phyloP scores from a whole-genome alignment of 2,888 invertebrate species.

The Eupelmus urozonus region DNA sequence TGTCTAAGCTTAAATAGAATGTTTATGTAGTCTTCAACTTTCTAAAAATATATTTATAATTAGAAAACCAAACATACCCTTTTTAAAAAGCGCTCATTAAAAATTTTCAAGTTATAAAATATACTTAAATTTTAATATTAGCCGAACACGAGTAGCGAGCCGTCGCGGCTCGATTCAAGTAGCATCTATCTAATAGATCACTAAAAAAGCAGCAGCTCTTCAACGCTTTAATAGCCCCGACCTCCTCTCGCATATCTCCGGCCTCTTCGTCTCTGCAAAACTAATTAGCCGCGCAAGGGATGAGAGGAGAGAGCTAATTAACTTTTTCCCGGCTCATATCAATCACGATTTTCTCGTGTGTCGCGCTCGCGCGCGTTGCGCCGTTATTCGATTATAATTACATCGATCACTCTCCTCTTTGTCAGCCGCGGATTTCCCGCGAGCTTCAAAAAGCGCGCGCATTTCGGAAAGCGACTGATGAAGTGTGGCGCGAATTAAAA shows the following conservation, averaged over 20 bases:
- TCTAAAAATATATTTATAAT: too few species aligned
- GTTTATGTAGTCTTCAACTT: too few species aligned
- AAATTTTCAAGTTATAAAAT: too few species aligned
- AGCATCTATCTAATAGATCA: background rate
- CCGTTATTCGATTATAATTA: slow-evolving; percentile 45
- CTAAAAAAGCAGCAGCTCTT: background rate
- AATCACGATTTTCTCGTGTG: slow-evolving; percentile 35
- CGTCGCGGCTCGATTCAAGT: too few species aligned
- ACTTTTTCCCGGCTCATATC: slow-evolving; percentile 41
- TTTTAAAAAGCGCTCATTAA: too few species aligned
- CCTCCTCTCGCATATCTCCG: background rate
- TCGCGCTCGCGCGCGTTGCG: background rate
- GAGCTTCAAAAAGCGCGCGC: background rate
- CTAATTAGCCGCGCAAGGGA: slow-evolving; percentile 27
- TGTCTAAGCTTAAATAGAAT: too few species aligned
- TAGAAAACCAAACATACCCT: too few species aligned
- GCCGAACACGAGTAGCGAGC: too few species aligned
- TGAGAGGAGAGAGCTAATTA: slow-evolving; percentile 22
- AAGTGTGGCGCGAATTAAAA: background rate
- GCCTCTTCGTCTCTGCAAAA: slow-evolving; percentile 6
- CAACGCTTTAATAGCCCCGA: background rate
- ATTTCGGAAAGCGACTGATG: background rate
- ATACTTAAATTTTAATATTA: too few species aligned
- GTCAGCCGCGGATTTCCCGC: background rate
- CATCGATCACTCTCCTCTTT: slow-evolving; percentile 30